Evolutionary conservation across 2,888 invertebrate species (phyloP), one percentile per base, ranked within the genome.

Genomic region (Mechanitis mazaeus): DNA sequence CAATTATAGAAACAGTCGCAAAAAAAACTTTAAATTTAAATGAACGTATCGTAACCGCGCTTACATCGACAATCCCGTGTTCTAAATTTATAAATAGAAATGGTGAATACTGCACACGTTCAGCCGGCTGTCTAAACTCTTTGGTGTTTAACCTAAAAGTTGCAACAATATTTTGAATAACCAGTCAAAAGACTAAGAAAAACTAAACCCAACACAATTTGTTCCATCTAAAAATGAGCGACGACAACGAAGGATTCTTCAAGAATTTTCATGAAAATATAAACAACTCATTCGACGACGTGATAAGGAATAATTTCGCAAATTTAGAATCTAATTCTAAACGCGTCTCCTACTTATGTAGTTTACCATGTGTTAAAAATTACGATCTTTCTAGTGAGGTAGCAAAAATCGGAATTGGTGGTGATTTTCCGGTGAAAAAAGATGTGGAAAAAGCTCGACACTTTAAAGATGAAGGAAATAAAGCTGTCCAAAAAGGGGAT

Each of bases 381-480:
- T 94, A 79, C 84, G 91, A 80, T 84, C 91, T 79, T 75, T 84
- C 74, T 77, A 82, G 66, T 75, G 89, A 79, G 79, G 83, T 80
- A 68, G 74, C 65, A 75, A 89, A 73, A 87, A 79, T 77, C 72
- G 73, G 79, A 70, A 67, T 69, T 31, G 81, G 80, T 66, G 84
- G 84, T 55, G 75, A 79, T 11, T 84, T 85, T 69, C 83, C 84
- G 45, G 84, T 85, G 68, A 83, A 83, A 64, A 94, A 95, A 81
- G 90, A 91, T 77, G 76, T 88, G 6, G 86, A 91, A 61, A 88
- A 89, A 72, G 93, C 95, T 7, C 84, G 91, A n/a, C 84, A 88
- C 64, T 82, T 93, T 45, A 96, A 96, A 82, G 91, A 93, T 70
- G 91, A 91, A 63, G 96, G 95, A 3, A 96, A 95, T 75, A 87